phyloP scores from a whole-genome alignment of 2,888 invertebrate genomes.

The Tiliacea citrago region DNA sequence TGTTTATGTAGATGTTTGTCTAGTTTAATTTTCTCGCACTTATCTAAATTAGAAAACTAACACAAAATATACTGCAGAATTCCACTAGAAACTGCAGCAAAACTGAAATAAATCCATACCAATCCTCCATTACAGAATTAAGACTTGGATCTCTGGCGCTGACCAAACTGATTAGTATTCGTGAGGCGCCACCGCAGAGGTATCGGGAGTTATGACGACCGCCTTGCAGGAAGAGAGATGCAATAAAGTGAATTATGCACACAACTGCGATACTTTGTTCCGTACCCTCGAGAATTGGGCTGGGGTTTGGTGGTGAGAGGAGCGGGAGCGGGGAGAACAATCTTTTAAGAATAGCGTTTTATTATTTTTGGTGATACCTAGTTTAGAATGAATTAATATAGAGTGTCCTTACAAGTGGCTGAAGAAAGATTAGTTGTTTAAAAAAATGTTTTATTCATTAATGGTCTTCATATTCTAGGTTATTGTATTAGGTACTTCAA shows the following conservation, averaged over 20 bases:
- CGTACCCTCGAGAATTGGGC: conserved; percentile 71
- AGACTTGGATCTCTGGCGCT: conserved; percentile 32
- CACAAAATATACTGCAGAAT: conserved; percentile 6
- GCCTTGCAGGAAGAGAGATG: conserved; percentile 75
- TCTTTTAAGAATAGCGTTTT: neutral
- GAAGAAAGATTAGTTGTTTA: neutral
- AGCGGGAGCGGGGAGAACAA: conserved; percentile 56
- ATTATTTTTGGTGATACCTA: neutral
- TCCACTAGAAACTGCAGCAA: neutral
- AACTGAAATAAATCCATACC: conserved; percentile 29
- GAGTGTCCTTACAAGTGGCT: neutral
- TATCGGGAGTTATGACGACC: conserved; percentile 80
- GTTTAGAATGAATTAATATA: neutral
- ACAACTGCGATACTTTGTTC: conserved; percentile 88
- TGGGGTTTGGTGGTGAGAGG: conserved; percentile 39
- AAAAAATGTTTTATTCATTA: neutral
- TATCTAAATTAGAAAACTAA: conserved; percentile 22
- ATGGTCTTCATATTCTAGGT: neutral
- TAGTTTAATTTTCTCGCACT: neutral
- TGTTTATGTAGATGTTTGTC: neutral
- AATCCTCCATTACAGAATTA: conserved; percentile 52
- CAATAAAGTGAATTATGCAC: conserved; percentile 89
- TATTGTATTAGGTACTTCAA: neutral
- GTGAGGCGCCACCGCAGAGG: conserved; percentile 46
- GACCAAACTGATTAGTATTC: conserved; percentile 63